phyloP scores from a whole-genome alignment of 2,797 vertebrate genomes.

The Sebastes miniatus region DNA sequence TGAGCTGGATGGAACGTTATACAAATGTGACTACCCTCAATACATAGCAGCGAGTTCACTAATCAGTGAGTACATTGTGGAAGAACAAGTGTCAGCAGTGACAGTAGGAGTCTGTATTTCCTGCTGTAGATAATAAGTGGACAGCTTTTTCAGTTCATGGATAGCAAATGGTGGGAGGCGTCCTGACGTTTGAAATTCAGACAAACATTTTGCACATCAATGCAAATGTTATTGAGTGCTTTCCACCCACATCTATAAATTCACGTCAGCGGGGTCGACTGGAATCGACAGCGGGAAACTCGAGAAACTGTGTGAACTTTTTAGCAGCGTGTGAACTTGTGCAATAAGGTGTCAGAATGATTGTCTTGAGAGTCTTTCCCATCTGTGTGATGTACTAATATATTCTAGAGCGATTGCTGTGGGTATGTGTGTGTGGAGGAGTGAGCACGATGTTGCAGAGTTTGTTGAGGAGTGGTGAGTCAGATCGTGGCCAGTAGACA shows the following conservation, averaged over 20 bases:
- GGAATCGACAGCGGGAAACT: constrained; percentile 7
- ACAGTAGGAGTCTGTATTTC: neutral
- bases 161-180: constrained; percentile 43
- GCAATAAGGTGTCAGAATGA: constrained; percentile 14
- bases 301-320: constrained; percentile 25
- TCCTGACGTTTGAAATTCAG: constrained; percentile 43
- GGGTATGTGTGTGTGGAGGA: constrained; percentile 45
- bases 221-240: constrained; percentile 28
- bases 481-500: constrained; percentile 46
- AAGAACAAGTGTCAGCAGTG: constrained; percentile 1
- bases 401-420: constrained; percentile 14
- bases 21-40: constrained; percentile 28
- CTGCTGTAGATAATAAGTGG: constrained; percentile 26
- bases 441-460: constrained; percentile 26
- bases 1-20: constrained; percentile 5
- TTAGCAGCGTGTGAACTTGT: constrained; percentile 17
- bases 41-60: constrained; percentile 11
- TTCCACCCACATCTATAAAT: constrained; percentile 40
- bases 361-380: constrained; percentile 15
- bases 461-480: constrained; percentile 57
- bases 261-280: constrained; percentile 12
- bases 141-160: constrained; percentile 35
- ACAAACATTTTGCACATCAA: constrained; percentile 53
- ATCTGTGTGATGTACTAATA: constrained; percentile 35
- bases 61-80: constrained; percentile 16